Evolutionary conservation across 2,113 vertebrate species (phyloP).

Genomic region (Dicaeum eximium): DNA sequence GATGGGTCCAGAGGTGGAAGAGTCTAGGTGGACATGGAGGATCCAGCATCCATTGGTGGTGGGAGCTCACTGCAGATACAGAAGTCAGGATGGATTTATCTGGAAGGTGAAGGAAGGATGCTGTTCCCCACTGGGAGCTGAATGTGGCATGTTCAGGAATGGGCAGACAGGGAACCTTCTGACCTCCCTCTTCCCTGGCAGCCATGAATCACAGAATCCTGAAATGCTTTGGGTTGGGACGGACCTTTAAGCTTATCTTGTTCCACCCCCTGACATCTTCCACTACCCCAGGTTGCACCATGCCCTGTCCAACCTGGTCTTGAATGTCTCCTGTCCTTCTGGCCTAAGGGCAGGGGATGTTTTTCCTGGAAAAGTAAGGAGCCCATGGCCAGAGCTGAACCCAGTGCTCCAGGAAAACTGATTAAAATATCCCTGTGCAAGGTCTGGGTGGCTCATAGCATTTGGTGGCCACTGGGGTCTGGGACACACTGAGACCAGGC

Average conservation of each 20-base stretch:
- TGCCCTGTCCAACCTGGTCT: neutral
- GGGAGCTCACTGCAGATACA: rapidly evolving
- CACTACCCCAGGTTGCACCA: neutral
- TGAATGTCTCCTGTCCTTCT: neutral
- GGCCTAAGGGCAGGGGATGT: neutral
- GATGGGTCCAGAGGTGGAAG: neutral
- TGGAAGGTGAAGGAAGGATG: neutral
- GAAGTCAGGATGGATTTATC: neutral
- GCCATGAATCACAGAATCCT: neutral
- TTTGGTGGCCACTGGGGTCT: neutral
- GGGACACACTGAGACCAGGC: neutral
- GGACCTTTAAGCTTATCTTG: neutral
- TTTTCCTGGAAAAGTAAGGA: neutral
- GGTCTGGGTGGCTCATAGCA: neutral
- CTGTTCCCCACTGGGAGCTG: neutral
- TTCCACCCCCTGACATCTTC: neutral
- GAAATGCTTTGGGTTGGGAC: neutral
- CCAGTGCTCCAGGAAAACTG: neutral
- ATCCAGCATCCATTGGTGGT: rapidly evolving
- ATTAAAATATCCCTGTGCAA: neutral
- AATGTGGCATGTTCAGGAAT: neutral
- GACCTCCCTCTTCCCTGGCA: neutral
- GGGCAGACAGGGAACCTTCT: neutral
- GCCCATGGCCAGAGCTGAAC: neutral
- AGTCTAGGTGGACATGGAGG: neutral